Evolutionary conservation across 2,797 vertebrate genomes (phyloP).

Genomic region (Rhinatrema bivittatum): DNA sequence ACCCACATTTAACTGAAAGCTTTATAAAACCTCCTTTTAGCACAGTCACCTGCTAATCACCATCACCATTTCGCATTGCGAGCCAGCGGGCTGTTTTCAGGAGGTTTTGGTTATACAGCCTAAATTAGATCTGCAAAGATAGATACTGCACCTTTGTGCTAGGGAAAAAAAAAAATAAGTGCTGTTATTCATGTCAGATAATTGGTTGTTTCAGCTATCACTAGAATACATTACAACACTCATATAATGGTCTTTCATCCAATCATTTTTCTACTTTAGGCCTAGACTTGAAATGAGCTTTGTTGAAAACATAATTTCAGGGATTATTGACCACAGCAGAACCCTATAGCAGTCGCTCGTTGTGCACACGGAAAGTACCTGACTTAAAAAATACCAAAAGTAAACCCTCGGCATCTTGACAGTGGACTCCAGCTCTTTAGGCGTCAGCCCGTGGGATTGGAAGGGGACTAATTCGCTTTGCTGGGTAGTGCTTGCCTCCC

Average conservation of each 20-base stretch:
- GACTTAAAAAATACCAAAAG: too few relatives aligned
- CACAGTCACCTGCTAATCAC: too few relatives aligned
- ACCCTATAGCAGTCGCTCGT: conserved; percentile 40
- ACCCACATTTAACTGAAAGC: too few relatives aligned
- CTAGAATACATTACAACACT: conserved; percentile 50
- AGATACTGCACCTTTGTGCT: conserved; percentile 47
- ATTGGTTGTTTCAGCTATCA: conserved; percentile 50
- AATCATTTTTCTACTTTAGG: conserved; percentile 44
- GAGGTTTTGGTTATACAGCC: background rate
- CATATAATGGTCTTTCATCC: conserved; percentile 50
- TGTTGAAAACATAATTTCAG: conserved; percentile 42
- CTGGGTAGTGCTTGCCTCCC: too few relatives aligned
- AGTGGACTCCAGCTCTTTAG: too few relatives aligned
- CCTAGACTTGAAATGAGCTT: conserved; percentile 46
- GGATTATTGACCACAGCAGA: conserved; percentile 35
- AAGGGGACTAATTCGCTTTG: too few relatives aligned
- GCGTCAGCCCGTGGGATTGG: too few relatives aligned
- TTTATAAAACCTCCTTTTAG: too few relatives aligned
- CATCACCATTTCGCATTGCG: too few relatives aligned
- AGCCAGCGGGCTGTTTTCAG: too few relatives aligned
- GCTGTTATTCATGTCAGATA: conserved; percentile 52
- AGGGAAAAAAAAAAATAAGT: conserved; percentile 47
- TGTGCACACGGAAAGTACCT: conserved; percentile 35
- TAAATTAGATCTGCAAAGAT: conserved; percentile 39
- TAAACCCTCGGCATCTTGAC: too few relatives aligned